A percentile compares a stretch with the other conserved stretches of the same genome.
phyloP scores from a whole-genome alignment of 2,113 vertebrate genomes.

The Brachypodius melanocephalos region DNA sequence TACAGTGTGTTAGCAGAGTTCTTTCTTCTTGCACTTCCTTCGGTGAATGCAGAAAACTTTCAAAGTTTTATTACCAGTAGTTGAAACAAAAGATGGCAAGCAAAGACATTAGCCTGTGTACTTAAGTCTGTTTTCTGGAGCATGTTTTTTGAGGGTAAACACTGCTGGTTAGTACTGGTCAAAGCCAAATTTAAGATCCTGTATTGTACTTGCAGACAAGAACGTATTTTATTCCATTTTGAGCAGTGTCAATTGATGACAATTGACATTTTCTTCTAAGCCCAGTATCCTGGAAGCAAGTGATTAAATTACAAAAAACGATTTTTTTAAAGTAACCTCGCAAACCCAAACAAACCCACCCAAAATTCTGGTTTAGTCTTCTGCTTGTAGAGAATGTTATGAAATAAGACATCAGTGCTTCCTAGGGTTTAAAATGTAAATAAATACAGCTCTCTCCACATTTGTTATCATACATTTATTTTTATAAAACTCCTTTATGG shows the following conservation, averaged over 20 bases:
- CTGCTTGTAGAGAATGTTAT: background rate
- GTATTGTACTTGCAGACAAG: background rate
- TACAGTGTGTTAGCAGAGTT: background rate
- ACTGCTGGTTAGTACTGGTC: background rate
- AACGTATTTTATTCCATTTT: background rate
- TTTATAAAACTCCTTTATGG: background rate
- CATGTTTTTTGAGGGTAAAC: background rate
- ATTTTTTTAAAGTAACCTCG: background rate
- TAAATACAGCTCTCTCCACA: background rate
- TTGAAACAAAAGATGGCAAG: background rate
- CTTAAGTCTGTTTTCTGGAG: background rate
- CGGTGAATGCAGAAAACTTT: background rate
- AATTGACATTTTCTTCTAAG: background rate
- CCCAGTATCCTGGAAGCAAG: background rate
- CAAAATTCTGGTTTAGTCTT: conserved; percentile 10
- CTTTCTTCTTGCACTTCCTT: background rate
- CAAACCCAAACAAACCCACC: background rate
- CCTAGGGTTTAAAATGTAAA: background rate
- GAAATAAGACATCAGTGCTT: background rate
- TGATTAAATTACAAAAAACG: background rate
- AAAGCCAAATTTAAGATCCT: background rate
- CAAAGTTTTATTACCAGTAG: background rate
- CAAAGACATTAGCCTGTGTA: background rate
- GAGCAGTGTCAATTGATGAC: background rate
- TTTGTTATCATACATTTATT: background rate